A percentile compares a stretch with the other conserved stretches of the same genome.
phyloP scores from a whole-genome alignment of 2,113 vertebrate genomes.

The Hystrix brachyura region DNA sequence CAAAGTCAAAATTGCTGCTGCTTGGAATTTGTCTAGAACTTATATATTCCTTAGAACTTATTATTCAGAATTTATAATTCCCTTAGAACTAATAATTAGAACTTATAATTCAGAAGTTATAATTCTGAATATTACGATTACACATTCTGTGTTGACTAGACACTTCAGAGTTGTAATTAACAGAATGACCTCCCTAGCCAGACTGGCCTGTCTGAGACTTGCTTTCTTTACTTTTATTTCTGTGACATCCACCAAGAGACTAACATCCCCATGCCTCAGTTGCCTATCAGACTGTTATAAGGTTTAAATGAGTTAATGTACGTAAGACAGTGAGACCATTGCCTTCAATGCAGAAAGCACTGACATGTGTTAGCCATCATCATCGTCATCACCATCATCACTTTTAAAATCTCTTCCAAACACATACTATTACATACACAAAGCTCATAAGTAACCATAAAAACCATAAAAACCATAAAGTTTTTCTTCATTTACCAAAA shows the following conservation, averaged over 20 bases:
- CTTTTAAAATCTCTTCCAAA: background rate
- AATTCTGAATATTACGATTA: background rate
- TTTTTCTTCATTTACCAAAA: background rate
- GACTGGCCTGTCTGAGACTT: background rate
- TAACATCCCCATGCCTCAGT: background rate
- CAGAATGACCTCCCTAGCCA: background rate
- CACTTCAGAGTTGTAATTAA: background rate
- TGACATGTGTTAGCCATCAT: background rate
- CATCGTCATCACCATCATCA: background rate
- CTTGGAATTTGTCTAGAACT: background rate
- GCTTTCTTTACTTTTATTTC: background rate
- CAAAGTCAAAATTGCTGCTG: background rate
- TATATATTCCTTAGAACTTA: background rate
- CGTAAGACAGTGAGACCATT: background rate
- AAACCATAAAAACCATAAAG: background rate
- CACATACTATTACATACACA: background rate
- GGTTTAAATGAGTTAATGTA: constrained; percentile 20
- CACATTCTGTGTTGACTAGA: background rate
- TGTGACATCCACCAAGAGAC: background rate
- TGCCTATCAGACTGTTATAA: background rate
- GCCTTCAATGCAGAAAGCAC: background rate
- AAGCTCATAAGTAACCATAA: background rate
- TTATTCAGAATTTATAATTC: too few species aligned
- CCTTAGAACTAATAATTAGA: too few species aligned
- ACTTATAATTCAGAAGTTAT: background rate